Base-by-base conservation (phyloP, 2,888 invertebrate species). In the Cordilura impudica region DNA sequence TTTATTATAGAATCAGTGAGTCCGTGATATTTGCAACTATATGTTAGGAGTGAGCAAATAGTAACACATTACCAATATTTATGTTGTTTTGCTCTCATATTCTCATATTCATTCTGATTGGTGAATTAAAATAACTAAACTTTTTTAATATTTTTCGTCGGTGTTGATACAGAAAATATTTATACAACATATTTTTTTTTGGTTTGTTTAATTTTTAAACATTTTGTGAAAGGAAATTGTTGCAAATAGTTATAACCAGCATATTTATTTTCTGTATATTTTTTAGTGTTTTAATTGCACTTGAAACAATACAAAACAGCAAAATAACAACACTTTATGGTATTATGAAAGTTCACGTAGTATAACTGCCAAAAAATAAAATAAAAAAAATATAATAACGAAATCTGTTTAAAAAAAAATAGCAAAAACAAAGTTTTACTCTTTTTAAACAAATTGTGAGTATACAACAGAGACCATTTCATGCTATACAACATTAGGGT, bases 211-310 rank as follows among this genome's bases (percentile, higher is more conserved):
- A 16, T 19, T 58, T 70, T 63, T 35, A 58, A 70, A 70, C 29
- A 39, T 67, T 77, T 71, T 66, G 29, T 54, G 61, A 67, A 77
- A 61, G 60, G 61, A 77, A 71, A 77, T 66, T 66, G 54, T 77
- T 66, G 60, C 77, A 60, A 77, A 60, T 63, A 58, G 39, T 76
- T 58, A 43, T 39, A 39, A 49, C 23, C 35, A 49, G 23, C 4
- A 58, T 49, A 35, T 4, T 26, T 26, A 4, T 26, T 26, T 14
- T 2, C n/a, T 26, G 8, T 23, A 0, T 14, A 19, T 21, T 18
- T 47, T 8, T 49, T 31, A 54, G 29, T 53, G 63, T 56, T 56
- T 8, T 21, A 56, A 54, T 21, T 45, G 39, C 58, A 49, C 56
- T 65, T 58, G 29, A 56, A 56, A 65, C 23, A 35, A 54, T 26